These are phyloP conservation scores for Drosophila affinis DNA, from an alignment of 2,888 invertebrate genomes.

Conservation along the genomic window DNA sequence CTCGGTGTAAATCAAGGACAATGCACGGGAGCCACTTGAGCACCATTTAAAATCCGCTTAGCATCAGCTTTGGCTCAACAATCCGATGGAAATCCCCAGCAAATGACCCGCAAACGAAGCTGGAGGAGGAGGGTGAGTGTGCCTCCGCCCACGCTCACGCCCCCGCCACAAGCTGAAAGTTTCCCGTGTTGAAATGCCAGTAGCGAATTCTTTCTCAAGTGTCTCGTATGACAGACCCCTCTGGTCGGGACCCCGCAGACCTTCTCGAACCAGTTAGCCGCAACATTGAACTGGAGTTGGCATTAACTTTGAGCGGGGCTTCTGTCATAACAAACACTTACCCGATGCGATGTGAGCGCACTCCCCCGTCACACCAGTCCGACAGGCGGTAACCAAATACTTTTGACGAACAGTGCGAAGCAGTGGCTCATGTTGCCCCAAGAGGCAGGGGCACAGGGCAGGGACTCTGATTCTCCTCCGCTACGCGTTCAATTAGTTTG, in stretches of 20 bases:
- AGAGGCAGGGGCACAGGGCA: not conserved
- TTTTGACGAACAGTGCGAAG: constrained; percentile 16
- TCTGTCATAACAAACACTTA: constrained; percentile 75
- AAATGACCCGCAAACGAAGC: constrained; percentile 62
- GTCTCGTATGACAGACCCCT: constrained; percentile 76
- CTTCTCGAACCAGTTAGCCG: constrained; percentile 45
- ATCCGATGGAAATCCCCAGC: constrained; percentile 42
- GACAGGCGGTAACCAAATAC: constrained; percentile 58
- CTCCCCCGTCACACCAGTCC: not conserved
- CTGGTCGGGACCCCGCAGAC: constrained; percentile 42
- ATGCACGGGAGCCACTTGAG: constrained; percentile 24
- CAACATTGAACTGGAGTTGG: constrained; percentile 38
- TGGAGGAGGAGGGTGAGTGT: not conserved
- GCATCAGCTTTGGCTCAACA: constrained; percentile 48
- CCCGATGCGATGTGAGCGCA: not conserved
- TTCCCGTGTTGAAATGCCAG: constrained; percentile 26
- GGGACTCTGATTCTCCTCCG: constrained; percentile 53
- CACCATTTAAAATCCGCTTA: constrained; percentile 66
- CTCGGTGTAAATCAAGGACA: constrained; percentile 27
- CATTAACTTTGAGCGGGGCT: constrained; percentile 76
- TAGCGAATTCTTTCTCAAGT: constrained; percentile 71
- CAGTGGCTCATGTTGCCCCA: constrained; percentile 51
- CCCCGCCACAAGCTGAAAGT: constrained; percentile 31
- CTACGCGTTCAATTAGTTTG: constrained; percentile 72
- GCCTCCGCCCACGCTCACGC: constrained; percentile 27